These are phyloP conservation scores for Cryptocephalus primarius DNA, from an alignment of 2,888 invertebrate genomes.

Conservation along the genomic window DNA sequence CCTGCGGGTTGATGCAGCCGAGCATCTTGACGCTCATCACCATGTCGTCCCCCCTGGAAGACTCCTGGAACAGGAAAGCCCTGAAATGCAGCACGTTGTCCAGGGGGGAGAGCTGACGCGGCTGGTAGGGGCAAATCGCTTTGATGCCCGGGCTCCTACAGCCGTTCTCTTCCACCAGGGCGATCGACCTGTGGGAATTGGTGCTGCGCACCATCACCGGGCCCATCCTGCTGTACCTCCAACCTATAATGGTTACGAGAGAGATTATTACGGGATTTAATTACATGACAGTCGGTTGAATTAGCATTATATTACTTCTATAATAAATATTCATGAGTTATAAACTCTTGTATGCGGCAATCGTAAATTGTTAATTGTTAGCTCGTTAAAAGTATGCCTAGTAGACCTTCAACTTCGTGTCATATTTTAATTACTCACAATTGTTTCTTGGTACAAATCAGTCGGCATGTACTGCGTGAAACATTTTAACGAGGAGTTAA, in stretches of 20 bases:
- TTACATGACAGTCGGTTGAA: no score
- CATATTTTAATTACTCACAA: no score
- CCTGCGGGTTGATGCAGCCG: conserved; percentile 43
- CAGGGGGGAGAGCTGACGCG: conserved; percentile 33
- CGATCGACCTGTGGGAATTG: conserved; percentile 26
- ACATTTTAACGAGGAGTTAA: no score
- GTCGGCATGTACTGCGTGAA: no score
- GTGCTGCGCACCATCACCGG: conserved; percentile 38
- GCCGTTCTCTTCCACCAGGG: conserved; percentile 37
- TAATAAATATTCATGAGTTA: no score
- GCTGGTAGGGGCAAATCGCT: conserved; percentile 37
- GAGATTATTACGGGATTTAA: no score
- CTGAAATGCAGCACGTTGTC: conserved; percentile 35
- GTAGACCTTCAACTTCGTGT: no score
- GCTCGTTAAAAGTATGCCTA: no score
- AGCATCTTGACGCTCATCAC: conserved; percentile 43
- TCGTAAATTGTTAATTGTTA: no score
- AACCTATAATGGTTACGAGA: conserved; percentile 27
- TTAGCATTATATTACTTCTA: no score
- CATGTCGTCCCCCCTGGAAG: conserved; percentile 46
- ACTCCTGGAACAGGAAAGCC: conserved; percentile 49
- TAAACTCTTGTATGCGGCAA: no score
- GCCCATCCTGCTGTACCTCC: conserved; percentile 45
- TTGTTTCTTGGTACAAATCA: no score
- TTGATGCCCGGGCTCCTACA: conserved; percentile 40